Evolutionary conservation across 2,888 invertebrate genomes (phyloP).

Genomic region (Drosophila tanythrix): DNA sequence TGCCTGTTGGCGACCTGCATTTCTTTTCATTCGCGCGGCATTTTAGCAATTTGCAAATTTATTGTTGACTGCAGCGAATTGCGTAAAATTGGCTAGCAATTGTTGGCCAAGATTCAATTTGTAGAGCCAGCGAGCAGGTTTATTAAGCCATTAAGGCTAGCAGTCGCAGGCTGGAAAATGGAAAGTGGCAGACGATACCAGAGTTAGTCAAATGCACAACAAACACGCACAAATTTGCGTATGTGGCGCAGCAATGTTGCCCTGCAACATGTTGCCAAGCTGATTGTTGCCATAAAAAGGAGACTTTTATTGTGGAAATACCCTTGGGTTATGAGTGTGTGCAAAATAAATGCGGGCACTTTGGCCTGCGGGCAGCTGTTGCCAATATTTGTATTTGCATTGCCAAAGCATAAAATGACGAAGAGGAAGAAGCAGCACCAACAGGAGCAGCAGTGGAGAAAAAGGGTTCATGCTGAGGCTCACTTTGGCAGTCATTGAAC

Average conservation of each 20-base stretch:
- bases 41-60: slow-evolving; percentile 72
- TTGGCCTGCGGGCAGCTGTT: slow-evolving; percentile 64
- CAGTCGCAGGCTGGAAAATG: slow-evolving; percentile 32
- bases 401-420: slow-evolving; percentile 24
- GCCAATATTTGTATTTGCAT: slow-evolving; percentile 60
- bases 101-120: slow-evolving; percentile 78
- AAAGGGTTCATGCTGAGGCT: slow-evolving; percentile 43
- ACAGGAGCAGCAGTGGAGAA: slow-evolving; percentile 19
- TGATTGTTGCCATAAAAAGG: slow-evolving; percentile 15
- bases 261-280: slow-evolving; percentile 32
- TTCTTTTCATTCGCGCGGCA: slow-evolving; percentile 61
- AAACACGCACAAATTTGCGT: slow-evolving; percentile 29
- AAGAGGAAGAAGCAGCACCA: slow-evolving; percentile 6
- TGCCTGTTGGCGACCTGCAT: slow-evolving; percentile 68
- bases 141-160: slow-evolving; percentile 60
- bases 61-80: slow-evolving; percentile 79
- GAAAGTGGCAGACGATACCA: slow-evolving; percentile 39
- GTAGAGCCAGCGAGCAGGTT: slow-evolving; percentile 26
- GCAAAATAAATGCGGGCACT: slow-evolving; percentile 53
- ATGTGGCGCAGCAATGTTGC: slow-evolving; percentile 30
- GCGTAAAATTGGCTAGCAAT: slow-evolving; percentile 77
- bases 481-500: slow-evolving; percentile 65
- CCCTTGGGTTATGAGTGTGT: slow-evolving; percentile 16
- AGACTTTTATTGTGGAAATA: slow-evolving; percentile 16
- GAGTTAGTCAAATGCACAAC: neutral